Conservation (phyloP, 1,140 invertebrate genomes). For the Drosophila bocqueti region DNA sequence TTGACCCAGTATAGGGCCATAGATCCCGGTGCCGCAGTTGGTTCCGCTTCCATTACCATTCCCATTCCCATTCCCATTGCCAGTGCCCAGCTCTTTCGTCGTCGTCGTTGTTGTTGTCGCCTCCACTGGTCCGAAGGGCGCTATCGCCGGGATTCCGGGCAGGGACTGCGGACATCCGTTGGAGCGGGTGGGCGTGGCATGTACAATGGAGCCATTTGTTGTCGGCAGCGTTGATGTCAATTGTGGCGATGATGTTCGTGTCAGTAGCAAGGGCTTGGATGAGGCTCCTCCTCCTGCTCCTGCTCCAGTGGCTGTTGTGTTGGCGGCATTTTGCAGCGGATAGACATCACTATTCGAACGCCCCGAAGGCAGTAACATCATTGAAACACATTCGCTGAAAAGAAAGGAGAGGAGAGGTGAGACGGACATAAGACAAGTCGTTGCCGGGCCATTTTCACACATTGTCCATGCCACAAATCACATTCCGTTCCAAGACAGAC, state of each 20-base stretch:
- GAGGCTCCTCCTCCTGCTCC: constrained; percentile 18
- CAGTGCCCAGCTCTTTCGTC: constrained; percentile 28
- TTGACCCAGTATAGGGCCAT: constrained; percentile 68
- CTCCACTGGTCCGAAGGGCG: constrained; percentile 15
- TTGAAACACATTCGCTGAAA: constrained; percentile 82
- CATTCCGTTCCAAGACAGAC: constrained; percentile 55
- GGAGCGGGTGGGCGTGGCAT: constrained; percentile 40
- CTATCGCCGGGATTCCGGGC: constrained; percentile 60
- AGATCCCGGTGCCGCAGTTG: constrained; percentile 37
- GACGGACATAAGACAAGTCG: constrained; percentile 41
- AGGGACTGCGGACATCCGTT: constrained; percentile 65
- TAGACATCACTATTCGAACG: constrained; percentile 84
- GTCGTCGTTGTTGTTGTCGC: constrained; percentile 30
- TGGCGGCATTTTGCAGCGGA: constrained; percentile 75
- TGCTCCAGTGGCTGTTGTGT: constrained; percentile 26
- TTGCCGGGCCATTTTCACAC: constrained; percentile 59
- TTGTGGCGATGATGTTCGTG: constrained; percentile 82
- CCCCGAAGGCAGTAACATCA: constrained; percentile 85
- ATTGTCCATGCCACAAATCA: constrained; percentile 64
- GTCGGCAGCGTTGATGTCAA: constrained; percentile 63
- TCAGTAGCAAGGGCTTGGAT: constrained; percentile 69
- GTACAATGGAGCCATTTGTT: constrained; percentile 62
- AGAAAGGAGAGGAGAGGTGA: constrained; percentile 16
- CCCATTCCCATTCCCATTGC: constrained; percentile 11
- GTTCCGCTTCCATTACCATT: constrained; percentile 6